A percentile compares a stretch with the other conserved stretches of the same genome.
Evolutionary conservation across 2,888 invertebrate species (phyloP).

Genomic region (Eupelmus urozonus): DNA sequence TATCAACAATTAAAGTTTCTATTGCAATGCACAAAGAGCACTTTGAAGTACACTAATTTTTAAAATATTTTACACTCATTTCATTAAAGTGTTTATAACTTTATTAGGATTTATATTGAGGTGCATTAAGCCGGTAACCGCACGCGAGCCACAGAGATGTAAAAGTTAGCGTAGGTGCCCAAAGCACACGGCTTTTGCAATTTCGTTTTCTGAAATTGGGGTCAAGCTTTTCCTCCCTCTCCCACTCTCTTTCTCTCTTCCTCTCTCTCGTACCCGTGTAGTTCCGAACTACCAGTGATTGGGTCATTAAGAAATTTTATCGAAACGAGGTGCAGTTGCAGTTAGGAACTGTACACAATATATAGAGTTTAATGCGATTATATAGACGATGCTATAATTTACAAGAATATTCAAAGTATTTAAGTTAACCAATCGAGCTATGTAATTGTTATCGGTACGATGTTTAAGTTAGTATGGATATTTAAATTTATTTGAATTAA

Average conservation of each 20-base stretch:
- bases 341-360: not conserved
- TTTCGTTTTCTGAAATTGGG: conserved; percentile 12
- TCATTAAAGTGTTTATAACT: too few relatives aligned
- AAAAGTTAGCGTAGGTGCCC: conserved; percentile 17
- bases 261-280: not conserved
- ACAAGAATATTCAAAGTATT: too few relatives aligned
- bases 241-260: too few relatives aligned
- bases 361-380: not conserved
- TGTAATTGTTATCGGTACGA: too few relatives aligned
- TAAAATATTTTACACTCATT: too few relatives aligned
- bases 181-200: conserved; percentile 6
- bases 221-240: not conserved
- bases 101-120: not conserved
- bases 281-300: conserved; percentile 21
- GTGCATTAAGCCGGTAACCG: not conserved
- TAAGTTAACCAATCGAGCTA: too few relatives aligned
- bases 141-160: not conserved
- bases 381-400: not conserved
- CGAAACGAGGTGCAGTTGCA: not conserved
- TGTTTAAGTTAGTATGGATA: not conserved
- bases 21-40: too few relatives aligned
- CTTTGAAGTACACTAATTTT: too few relatives aligned
- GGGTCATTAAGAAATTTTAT: conserved; percentile 29
- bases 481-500: not conserved
- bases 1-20: too few relatives aligned